Conservation (phyloP, 2,888 invertebrate genomes). For the Drosophila emarginata region DNA sequence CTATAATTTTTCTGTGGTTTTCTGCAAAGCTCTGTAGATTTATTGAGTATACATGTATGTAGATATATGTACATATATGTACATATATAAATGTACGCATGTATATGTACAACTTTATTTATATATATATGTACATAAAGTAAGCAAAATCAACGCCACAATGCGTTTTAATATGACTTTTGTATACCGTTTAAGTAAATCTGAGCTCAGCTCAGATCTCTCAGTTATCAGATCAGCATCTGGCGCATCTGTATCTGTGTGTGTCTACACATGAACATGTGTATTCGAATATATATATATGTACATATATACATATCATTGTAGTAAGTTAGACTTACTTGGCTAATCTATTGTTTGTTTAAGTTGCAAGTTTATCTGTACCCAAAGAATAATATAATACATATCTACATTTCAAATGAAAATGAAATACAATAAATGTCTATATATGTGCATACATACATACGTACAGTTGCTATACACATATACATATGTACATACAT, state of each 20-base stretch:
- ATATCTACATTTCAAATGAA: not conserved
- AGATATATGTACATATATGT: slow-evolving; percentile 12
- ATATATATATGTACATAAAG: slow-evolving; percentile 39
- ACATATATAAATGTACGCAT: slow-evolving; percentile 18
- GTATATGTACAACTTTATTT: slow-evolving; percentile 5
- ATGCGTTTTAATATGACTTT: slow-evolving; percentile 73
- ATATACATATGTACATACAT: not conserved
- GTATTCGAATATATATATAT: not conserved
- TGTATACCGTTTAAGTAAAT: slow-evolving; percentile 68
- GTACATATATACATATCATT: slow-evolving; percentile 21
- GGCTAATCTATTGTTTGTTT: slow-evolving; percentile 26
- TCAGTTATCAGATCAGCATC: slow-evolving; percentile 20
- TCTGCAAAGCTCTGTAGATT: no score
- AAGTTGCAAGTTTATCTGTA: slow-evolving; percentile 48
- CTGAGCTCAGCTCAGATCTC: slow-evolving; percentile 13
- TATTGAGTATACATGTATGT: not conserved
- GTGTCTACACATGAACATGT: slow-evolving; percentile 1
- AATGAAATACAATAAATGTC: slow-evolving; percentile 7
- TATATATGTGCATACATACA: no score
- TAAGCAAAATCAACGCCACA: slow-evolving; percentile 71
- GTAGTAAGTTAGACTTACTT: slow-evolving; percentile 46
- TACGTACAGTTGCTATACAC: not conserved
- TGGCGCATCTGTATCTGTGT: slow-evolving; percentile 8
- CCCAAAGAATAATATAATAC: slow-evolving; percentile 17
- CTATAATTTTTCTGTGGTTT: no score